Evolutionary conservation across 2,888 invertebrate species (phyloP).

Genomic region (Drosophila dives): DNA sequence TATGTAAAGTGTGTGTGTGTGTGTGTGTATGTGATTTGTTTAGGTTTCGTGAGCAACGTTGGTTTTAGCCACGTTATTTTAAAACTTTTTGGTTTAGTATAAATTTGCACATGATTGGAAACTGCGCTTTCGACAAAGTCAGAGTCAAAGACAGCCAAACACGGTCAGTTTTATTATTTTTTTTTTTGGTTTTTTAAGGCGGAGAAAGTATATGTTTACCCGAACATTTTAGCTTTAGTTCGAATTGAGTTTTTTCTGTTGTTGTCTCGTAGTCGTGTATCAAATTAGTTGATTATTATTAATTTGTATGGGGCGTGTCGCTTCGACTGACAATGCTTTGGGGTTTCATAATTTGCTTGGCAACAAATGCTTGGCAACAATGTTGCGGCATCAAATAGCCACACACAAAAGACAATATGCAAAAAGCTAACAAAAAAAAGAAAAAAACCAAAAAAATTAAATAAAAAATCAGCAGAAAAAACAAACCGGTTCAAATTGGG

Average conservation of each 20-base stretch:
- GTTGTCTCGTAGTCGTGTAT: conserved; percentile 8
- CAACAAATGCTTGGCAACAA: conserved; percentile 69
- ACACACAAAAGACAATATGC: conserved; percentile 38
- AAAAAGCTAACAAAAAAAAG: conserved; percentile 33
- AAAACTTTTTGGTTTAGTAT: conserved; percentile 36
- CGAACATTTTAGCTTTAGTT: conserved; percentile 35
- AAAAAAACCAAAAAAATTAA: conserved; percentile 21
- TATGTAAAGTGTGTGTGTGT: conserved; percentile 18
- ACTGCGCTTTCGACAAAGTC: conserved; percentile 11
- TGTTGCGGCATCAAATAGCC: conserved; percentile 45
- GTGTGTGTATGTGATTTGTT: conserved; percentile 17
- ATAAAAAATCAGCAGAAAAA: conserved; percentile 35
- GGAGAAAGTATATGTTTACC: conserved; percentile 63
- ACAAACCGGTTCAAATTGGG: conserved; percentile 82
- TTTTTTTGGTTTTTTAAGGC: conserved; percentile 9
- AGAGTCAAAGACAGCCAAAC: conserved; percentile 5
- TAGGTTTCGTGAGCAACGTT: conserved; percentile 36
- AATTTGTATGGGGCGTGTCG: conserved; percentile 50
- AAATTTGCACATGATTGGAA: conserved; percentile 73
- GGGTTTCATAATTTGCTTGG: conserved; percentile 70
- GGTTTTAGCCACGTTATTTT: conserved; percentile 9
- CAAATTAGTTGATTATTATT: conserved; percentile 44
- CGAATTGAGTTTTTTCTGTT: conserved; percentile 18
- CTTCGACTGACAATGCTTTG: conserved; percentile 13
- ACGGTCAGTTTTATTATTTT: conserved; percentile 17